Base-by-base conservation (phyloP, 2,113 vertebrate species). In the Phasianus colchicus region DNA sequence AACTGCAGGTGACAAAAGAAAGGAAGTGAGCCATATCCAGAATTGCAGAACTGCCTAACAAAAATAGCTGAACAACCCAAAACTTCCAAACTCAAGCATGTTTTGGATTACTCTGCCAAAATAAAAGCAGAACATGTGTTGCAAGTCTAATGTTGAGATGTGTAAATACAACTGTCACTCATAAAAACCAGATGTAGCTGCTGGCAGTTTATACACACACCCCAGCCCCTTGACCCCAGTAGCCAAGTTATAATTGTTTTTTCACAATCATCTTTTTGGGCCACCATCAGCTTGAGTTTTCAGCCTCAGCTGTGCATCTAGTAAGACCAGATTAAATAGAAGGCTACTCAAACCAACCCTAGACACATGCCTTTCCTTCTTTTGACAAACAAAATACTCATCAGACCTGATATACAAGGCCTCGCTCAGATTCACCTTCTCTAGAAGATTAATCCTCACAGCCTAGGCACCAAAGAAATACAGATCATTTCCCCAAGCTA, bases 1-100 rank as follows among this genome's bases (percentile, higher is more conserved):
- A 99, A 88, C 99, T 99, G 94, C 61, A 95, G 75, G 88, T 25
- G 40, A 88, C 29, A 84, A 86, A 86, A 70, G 65, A 91, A 93
- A 58, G 58, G 86, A 74, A 96, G 92, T 92, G 5, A 96, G 54
- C 75, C 14, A 22, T 54, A 6, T 20, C 36, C 90, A 86, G 52
- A 38, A 89, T 21, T 54, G 43, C 27, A 60, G 9, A 86, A 95
- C 16, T 54, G 25, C 32, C 71, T 83, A 86, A 14, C 20, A 18
- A 73, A 88, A 93, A 80, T 1, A 92, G 2, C 55, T 17, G 86
- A 71, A 93, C 11, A 90, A 72, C 5, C 4, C 40, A 79, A 50
- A 86, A 21, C 18, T n/a, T 81, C 72, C 29, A 54, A 85, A 11
- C 21, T 90, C 64, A 73, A 82, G 54, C 34, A 91, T 4, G 15